phyloP scores from a whole-genome alignment of 2,888 invertebrate species.

The Coenonympha glycerion region DNA sequence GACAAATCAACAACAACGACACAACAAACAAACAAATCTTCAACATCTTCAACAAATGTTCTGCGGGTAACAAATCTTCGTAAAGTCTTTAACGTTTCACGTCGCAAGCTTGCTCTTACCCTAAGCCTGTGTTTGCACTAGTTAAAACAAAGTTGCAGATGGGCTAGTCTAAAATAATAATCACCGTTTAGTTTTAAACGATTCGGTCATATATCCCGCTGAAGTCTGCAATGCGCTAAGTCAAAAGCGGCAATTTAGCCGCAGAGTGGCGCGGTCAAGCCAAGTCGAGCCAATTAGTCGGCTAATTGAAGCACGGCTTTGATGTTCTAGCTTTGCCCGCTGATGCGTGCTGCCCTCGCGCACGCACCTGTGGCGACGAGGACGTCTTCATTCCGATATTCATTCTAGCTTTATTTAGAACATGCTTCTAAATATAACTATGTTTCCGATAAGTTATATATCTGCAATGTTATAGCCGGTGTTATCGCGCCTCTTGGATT shows the following conservation, averaged over 20 bases:
- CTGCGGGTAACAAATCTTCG: too few species aligned
- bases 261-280: slow-evolving; percentile 20
- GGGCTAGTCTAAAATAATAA: not conserved
- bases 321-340: slow-evolving; percentile 49
- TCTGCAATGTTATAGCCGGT: too few species aligned
- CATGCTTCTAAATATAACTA: too few species aligned
- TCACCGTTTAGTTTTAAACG: not conserved
- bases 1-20: too few species aligned
- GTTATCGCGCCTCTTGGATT: too few species aligned
- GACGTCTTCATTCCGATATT: slow-evolving; percentile 1
- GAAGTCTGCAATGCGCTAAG: not conserved
- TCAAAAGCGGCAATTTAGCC: slow-evolving; percentile 28
- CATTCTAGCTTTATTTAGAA: not conserved
- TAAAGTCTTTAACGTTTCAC: too few species aligned
- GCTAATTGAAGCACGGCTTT: slow-evolving; percentile 57
- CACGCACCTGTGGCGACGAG: slow-evolving; percentile 34
- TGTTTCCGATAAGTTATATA: too few species aligned
- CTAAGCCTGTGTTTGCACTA: too few species aligned
- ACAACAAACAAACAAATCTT: too few species aligned
- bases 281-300: slow-evolving; percentile 68
- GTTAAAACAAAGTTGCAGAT: too few species aligned
- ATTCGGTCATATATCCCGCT: not conserved
- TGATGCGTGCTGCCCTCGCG: slow-evolving; percentile 37
- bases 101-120: too few species aligned
- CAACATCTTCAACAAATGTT: too few species aligned